Evolutionary conservation across 2,797 vertebrate species (phyloP), one percentile per base, ranked within the genome.

Genomic region (Betta splendens): DNA sequence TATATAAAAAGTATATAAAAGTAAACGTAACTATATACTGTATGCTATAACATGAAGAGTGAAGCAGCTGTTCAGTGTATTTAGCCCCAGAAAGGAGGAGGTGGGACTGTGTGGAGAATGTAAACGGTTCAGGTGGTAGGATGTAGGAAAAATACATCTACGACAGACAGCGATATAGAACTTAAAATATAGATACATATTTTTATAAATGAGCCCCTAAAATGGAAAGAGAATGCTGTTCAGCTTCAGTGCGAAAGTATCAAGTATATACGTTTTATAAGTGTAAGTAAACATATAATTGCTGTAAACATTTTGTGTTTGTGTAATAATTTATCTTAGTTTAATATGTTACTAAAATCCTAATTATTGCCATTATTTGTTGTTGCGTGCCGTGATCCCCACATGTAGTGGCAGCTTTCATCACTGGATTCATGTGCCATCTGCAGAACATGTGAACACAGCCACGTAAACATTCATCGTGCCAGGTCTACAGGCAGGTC

Each of bases 181-280:
- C 23, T 20, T n/a, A 45, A 60, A 51, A 61, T 40, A 70, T 40
- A 53, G 40, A 72, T 20, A 6, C 2, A 25, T 80, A 81, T 82
- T 79, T 82, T 84, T 75, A 18, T 63, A 73, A 48, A 60, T 58
- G n/a, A n/a, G n/a, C 42, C 40, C 18, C 33, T 22, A 15, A 61
- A 37, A 47, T 40, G 2, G 21, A 72, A 29, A 57, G 61, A 64
- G 49, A 36, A 69, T 28, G 46, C 22, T 63, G 62, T 65, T 38
- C 59, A 64, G 58, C 40, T 62, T 39, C 68, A 54, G 62, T 45
- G 49, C n/a, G 16, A 16, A 33, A 51, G 22, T 57, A 43, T 21
- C 74, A 64, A 81, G 72, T 67, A 79, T 61, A 68, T 64, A 76
- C 71, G 72, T 85, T 79, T 84, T 69, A 85, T 67, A 63, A 7